Base-by-base conservation (phyloP, 1,140 invertebrate genomes). In the Drosophila sp. region DNA sequence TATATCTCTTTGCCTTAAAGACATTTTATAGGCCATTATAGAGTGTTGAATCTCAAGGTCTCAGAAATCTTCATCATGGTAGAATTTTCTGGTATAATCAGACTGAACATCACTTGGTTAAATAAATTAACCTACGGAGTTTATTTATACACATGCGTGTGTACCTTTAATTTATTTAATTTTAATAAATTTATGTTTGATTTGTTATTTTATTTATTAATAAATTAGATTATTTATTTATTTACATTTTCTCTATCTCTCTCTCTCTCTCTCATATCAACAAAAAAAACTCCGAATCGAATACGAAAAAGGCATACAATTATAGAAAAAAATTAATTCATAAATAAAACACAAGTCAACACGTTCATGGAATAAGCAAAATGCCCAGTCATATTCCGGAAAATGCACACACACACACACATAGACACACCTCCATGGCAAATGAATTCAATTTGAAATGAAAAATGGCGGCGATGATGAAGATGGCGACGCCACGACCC, bases 401-500 rank as follows among this genome's bases (percentile, higher is more conserved):
- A 62, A 33, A 70, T 47, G 70, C 25, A 54, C 38, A 60, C 33
- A 40, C 30, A 61, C 8, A 30, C 35, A 44, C 7, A 6, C 47
- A 60, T 44, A 65, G 27, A 40, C 54, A 58, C 44, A 17, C 30
- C 67, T 35, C 35, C 50, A 68, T 40, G 69, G 70, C 65, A 87
- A 87, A 86, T 87, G 86, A 86, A 86, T 86, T 86, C 76, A 86
- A 86, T 86, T 86, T 83, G 66, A 72, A 77, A 87, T 86, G 79
- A 86, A 86, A 86, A 86, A 86, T 86, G 83, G 83, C 84, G 77
- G 70, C 84, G 73, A 82, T 86, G 84, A 89, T 86, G 83, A 89
- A 86, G 83, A 86, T 80, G 84, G 79, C 76, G 62, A 77, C 69
- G 66, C 33, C 56, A 58, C 64, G 61, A 47, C 73, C 60, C 72